Evolutionary conservation across 2,797 vertebrate species (phyloP), one percentile per base, ranked within the genome.

Genomic region (Sphenopsis melanotis): DNA sequence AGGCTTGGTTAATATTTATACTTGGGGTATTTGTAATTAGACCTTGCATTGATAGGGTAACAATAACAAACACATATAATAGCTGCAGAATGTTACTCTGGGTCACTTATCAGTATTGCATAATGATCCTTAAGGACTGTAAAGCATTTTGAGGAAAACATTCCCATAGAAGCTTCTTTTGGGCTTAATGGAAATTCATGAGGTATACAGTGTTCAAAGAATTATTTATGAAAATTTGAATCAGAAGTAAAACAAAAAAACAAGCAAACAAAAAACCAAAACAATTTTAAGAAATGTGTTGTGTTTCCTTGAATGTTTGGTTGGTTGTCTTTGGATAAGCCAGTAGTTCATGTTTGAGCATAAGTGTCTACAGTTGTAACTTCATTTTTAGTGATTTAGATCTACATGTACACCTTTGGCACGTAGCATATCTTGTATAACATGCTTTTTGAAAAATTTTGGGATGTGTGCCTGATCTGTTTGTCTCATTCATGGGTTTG

Each of bases 401-500:
- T 65, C 16, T 90, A 10, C 17, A 8, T 0, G 1, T 30, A 21
- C 30, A 41, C 10, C 49, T 92, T 80, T 66, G 68, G 7, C 56
- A 34, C 0, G 0, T 32, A 37, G 39, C 29, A 79, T 1, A 2
- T 76, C 32, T 81, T 72, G 4, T 65, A 15, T 42, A 60, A 53
- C 8, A 2, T 20, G 29, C 6, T 41, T 84, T 52, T 77, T 42
- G 2, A 49, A 36, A 71, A 41, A 15, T 52, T 30, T 47, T 63
- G 32, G 8, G 32, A 52, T 2, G 1, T 61, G 11, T 41, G 15
- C 36, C 57, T 55, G 10, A 56, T 83, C 37, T 81, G 9, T 70
- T 82, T 74, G n/a, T 50, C n/a, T 72, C 27, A 13, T 50, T 81
- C 27, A 22, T 41, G 30, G 34, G 7, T 66, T 90, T 80, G 41